Evolutionary conservation across 2,888 invertebrate genomes (phyloP), one percentile per base, ranked within the genome.

Genomic region (Alentia gelatinosa): DNA sequence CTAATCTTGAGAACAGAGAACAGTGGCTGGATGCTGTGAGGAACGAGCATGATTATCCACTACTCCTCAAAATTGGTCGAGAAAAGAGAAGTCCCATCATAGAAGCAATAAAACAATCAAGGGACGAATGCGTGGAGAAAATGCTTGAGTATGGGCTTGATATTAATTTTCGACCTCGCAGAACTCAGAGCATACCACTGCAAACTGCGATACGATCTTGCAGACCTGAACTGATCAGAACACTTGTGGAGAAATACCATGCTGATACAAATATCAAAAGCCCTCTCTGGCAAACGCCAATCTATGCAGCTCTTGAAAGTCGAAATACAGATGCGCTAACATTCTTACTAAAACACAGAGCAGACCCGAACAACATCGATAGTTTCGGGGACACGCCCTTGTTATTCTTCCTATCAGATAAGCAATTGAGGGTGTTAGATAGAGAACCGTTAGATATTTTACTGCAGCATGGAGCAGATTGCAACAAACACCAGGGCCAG

Each of bases 121-220:
- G 83, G 26, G 30, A 23, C 9, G 26, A 83, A 1, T 23, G n/a
- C 23, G n/a, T 83, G 3, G n/a, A 83, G 37, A 3, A 37, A 0
- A 83, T 83, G 83, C 83, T 83, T 23, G 83, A 83, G 23, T 15
- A 30, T 39, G 83, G 83, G 23, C 26, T 83, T 23, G 83, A 83
- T 35, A 30, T 83, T 23, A 83, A 83, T 35, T 23, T 40, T 23
- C 1, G 37, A 5, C 35, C 26, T 23, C 39, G n/a, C 5, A 39
- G 83, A 19, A 9, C 83, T 19, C 83, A 40, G 19, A 4, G 19
- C 9, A 35, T 15, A n/a, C 83, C 83, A 1, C 26, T 83, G 40
- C 37, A 39, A 26, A 40, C 37, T 15, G 12, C 4, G n/a, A 39
- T 39, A 1, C 39, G 39, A 40, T 0, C 3, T 3, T 1, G 1